Evolutionary conservation across 2,113 vertebrate genomes (phyloP).

Genomic region (Calyptomena viridis): DNA sequence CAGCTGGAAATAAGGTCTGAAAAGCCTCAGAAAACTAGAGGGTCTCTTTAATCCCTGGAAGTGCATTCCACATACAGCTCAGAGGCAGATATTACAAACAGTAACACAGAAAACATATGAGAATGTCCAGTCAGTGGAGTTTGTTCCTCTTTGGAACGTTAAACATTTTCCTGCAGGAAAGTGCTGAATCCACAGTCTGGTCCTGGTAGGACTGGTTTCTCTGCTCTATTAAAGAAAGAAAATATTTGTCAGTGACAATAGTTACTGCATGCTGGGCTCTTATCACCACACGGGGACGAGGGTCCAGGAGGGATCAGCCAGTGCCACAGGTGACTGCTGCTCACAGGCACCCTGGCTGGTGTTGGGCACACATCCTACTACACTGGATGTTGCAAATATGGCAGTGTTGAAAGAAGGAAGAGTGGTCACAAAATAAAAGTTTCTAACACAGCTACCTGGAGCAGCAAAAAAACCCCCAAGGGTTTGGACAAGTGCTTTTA

Average conservation of each 20-base stretch:
- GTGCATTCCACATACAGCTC: not conserved
- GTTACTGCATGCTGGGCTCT: not conserved
- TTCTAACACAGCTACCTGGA: not conserved
- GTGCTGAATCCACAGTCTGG: not conserved
- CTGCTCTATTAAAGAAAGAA: not conserved
- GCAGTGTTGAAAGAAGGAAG: not conserved
- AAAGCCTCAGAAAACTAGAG: not conserved
- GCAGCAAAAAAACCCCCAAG: not conserved
- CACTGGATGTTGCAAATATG: not conserved
- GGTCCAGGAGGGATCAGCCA: too few species aligned
- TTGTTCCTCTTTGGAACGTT: not conserved
- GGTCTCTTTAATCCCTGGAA: not conserved
- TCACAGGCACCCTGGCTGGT: not conserved
- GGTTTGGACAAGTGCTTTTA: not conserved
- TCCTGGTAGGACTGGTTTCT: not conserved
- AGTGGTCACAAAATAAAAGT: not conserved
- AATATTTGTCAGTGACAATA: not conserved
- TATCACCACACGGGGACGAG: fast-evolving
- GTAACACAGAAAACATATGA: not conserved
- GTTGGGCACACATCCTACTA: not conserved
- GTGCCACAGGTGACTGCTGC: not conserved
- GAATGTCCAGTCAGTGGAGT: not conserved
- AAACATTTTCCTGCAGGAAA: not conserved
- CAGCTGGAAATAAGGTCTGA: not conserved
- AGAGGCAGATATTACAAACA: not conserved